Conservation (phyloP, 2,888 invertebrate genomes). For the Pogonocherus hispidulus region DNA sequence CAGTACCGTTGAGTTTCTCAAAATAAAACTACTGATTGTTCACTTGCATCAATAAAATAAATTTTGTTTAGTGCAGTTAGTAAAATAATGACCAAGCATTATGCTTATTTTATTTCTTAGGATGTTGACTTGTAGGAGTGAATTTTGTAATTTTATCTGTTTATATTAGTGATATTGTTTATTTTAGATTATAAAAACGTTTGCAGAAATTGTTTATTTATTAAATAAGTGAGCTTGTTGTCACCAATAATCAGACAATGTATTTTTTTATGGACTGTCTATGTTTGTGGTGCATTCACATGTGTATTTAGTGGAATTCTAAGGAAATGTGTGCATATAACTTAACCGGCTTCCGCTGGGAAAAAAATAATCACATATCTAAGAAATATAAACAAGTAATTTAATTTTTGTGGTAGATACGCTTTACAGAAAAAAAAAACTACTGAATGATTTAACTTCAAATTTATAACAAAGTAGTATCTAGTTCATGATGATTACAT, state of each 20-base stretch:
- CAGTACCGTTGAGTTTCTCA: constrained; percentile 11
- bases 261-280: constrained; percentile 19
- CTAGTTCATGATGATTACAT: too few species aligned
- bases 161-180: constrained; percentile 45
- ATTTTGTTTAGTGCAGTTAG: constrained; percentile 12
- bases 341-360: neutral
- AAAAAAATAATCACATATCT: neutral
- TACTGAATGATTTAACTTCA: too few species aligned
- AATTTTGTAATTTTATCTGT: constrained; percentile 52
- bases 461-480: too few species aligned
- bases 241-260: constrained; percentile 25
- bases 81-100: constrained; percentile 43
- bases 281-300: constrained; percentile 9
- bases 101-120: constrained; percentile 45
- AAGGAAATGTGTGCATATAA: neutral
- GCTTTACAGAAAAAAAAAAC: too few species aligned
- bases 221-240: constrained; percentile 43
- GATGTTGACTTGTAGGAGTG: constrained; percentile 47
- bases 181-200: constrained; percentile 51
- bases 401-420: too few species aligned
- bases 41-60: constrained; percentile 20
- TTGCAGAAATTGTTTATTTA: constrained; percentile 52
- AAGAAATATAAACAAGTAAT: neutral
- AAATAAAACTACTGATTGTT: constrained; percentile 27
- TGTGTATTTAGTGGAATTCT: constrained; percentile 5